Evolutionary conservation across 2,797 vertebrate species (phyloP), one percentile per base, ranked within the genome.

Genomic region (Psittacula echo): DNA sequence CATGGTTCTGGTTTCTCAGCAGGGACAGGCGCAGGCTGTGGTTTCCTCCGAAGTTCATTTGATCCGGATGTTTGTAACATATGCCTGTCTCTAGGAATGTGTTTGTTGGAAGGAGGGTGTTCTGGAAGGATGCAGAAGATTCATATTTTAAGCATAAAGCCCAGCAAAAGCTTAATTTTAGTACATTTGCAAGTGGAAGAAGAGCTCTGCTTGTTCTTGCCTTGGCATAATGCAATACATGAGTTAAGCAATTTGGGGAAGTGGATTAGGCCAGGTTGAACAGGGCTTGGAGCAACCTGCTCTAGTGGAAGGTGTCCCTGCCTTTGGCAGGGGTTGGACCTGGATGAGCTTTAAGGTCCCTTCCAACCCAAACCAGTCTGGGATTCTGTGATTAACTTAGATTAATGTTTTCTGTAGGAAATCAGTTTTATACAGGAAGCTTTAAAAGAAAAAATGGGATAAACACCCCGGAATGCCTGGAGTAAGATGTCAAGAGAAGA

Each of bases 141-240:
- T 87, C 85, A 50, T 93, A 82, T 94, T 96, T 96, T 90, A 84
- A 94, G 61, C 5, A 1, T 45, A 86, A 93, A 93, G 34, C 83
- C 77, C 88, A 60, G 37, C 24, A 78, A 71, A 61, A 84, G 71
- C 83, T 95, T 86, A 76, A 74, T 94, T 92, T 94, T 76, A 79
- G 91, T 79, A 67, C 54, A 67, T 93, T 94, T 96, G 76, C 44
- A 90, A 88, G 74, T 90, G 83, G 80, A 56, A 74, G 70, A 65
- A 30, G 87, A 77, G 58, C 90, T 78, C 65, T 45, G 10, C 68
- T 68, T 56, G 13, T 87, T 92, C 68, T 61, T 66, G 58, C 10
- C 1, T 77, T 89, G 94, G 82, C 87, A 81, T 66, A 51, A 44
- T 8, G 53, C 54, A 34, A 5, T 56, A 32, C 79, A 17, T 48